A percentile compares a stretch with the other conserved stretches of the same genome.
Conservation (phyloP, 2,888 invertebrate species). For the Thelaira solivaga region DNA sequence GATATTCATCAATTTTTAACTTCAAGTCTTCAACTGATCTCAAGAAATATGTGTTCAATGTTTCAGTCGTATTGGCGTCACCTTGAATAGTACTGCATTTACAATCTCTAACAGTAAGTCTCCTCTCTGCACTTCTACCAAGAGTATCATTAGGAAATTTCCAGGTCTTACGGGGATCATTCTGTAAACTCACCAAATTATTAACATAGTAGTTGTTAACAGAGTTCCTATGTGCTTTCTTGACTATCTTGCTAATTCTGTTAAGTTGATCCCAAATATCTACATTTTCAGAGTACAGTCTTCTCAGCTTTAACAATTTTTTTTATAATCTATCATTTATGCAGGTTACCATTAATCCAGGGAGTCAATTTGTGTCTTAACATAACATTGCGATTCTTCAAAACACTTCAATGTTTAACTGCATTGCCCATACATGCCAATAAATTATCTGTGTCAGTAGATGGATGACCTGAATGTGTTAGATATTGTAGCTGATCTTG, state of each 20-base stretch:
- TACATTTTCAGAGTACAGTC: neutral
- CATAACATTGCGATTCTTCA: neutral
- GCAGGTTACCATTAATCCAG: neutral
- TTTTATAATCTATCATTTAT: neutral
- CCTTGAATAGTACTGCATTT: no score
- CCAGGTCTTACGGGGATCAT: neutral
- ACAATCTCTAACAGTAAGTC: no score
- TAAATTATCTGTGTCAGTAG: neutral
- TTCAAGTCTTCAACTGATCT: neutral
- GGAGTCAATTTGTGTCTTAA: neutral
- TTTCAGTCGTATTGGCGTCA: neutral
- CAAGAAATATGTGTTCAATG: neutral
- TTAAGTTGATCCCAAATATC: neutral
- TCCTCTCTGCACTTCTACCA: no score
- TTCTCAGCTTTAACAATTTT: constrained; percentile 2
- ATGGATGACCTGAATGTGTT: neutral
- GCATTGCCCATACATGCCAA: neutral
- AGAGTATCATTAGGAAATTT: no score
- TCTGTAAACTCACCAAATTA: neutral
- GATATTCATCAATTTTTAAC: neutral
- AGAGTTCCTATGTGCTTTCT: neutral
- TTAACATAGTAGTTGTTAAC: neutral
- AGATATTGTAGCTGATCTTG: neutral
- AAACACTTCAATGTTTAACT: no score
- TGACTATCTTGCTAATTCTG: constrained; percentile 2